Percentiles rank a stretch among this genome's conserved stretches.
Conservation (phyloP, 2,113 vertebrate genomes). For the Grantiella picta region DNA sequence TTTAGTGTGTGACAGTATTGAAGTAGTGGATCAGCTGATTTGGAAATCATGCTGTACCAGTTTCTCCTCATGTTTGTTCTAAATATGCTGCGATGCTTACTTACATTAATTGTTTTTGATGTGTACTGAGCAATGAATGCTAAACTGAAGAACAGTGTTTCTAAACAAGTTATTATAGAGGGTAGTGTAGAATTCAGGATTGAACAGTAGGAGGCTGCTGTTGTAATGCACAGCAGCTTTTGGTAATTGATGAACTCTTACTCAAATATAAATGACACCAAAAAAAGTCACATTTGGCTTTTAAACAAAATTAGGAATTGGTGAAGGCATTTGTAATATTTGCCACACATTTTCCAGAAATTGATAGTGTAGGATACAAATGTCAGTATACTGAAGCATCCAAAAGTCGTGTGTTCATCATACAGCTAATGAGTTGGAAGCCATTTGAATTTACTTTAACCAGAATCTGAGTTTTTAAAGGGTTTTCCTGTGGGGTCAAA, state of each 20-base stretch:
- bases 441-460: background rate
- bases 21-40: background rate
- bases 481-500: background rate
- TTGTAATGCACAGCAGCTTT: background rate
- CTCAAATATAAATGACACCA: background rate
- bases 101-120: background rate
- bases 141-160: accelerated
- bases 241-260: background rate
- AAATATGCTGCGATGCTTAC: background rate
- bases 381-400: background rate
- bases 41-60: background rate
- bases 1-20: background rate
- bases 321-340: background rate
- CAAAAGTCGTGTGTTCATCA: accelerated
- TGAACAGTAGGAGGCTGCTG: background rate
- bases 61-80: background rate
- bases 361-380: background rate
- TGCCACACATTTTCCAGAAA: background rate
- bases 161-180: background rate
- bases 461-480: background rate
- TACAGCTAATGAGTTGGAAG: background rate
- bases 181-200: background rate
- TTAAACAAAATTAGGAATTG: background rate
- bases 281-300: background rate
- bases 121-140: background rate